phyloP scores from a whole-genome alignment of 2,888 invertebrate species.

The Drosophila barbarae region DNA sequence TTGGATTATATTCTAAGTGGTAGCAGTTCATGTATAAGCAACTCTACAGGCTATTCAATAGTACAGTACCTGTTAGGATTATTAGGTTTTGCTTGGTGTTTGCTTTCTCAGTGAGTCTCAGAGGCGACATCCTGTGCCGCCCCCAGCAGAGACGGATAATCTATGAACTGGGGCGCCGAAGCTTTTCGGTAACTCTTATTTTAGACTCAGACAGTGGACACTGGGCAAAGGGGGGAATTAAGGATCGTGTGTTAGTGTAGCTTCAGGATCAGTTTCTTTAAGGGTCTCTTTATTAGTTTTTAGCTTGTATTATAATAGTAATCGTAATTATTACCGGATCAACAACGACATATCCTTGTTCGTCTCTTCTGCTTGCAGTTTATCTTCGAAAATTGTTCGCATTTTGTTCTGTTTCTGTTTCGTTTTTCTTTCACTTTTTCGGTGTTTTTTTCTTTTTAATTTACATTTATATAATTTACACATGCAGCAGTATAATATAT shows the following conservation, averaged over 20 bases:
- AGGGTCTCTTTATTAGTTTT: slow-evolving; percentile 65
- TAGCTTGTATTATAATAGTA: slow-evolving; percentile 62
- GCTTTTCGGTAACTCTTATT: slow-evolving; percentile 10
- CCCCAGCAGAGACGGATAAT: slow-evolving; percentile 10
- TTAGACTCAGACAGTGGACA: slow-evolving; percentile 22
- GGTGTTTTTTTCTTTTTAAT: slow-evolving; percentile 10
- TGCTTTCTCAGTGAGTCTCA: slow-evolving; percentile 41
- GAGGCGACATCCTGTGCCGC: slow-evolving; percentile 14
- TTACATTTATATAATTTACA: slow-evolving; percentile 66
- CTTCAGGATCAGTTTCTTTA: slow-evolving; percentile 26
- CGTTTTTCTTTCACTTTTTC: neutral
- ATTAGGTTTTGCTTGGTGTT: slow-evolving; percentile 38
- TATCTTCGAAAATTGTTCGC: slow-evolving; percentile 47
- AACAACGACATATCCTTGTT: slow-evolving; percentile 47
- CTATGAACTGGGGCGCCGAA: slow-evolving; percentile 20
- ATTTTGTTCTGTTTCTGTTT: slow-evolving; percentile 21
- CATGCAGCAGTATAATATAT: slow-evolving; percentile 46
- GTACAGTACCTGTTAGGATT: slow-evolving; percentile 38
- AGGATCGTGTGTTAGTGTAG: neutral
- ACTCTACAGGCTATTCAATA: slow-evolving; percentile 27
- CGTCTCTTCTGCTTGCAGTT: slow-evolving; percentile 41
- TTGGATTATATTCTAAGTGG: slow-evolving; percentile 24
- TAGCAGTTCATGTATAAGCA: slow-evolving; percentile 16
- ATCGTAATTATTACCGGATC: slow-evolving; percentile 59
- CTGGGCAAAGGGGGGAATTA: slow-evolving; percentile 1